Conservation (phyloP, 2,888 invertebrate species). For the Chesias legatella region DNA sequence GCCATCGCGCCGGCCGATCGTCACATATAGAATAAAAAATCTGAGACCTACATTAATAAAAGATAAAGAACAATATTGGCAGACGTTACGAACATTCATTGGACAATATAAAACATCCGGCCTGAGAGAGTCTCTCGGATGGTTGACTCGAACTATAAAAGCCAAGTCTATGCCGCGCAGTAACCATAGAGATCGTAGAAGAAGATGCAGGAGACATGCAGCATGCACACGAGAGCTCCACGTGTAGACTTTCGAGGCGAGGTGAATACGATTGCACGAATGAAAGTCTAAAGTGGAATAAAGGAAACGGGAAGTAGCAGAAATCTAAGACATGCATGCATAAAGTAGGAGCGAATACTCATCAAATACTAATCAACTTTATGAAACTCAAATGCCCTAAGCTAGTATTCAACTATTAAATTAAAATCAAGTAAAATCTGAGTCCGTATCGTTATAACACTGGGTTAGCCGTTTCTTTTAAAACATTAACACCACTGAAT, state of each 20-base stretch:
- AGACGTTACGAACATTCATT: slow-evolving; percentile 69
- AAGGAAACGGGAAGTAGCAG: slow-evolving; percentile 55
- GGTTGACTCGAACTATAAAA: slow-evolving; percentile 70
- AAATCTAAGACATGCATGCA: slow-evolving; percentile 63
- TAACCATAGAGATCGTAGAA: slow-evolving; percentile 81
- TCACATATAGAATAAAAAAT: slow-evolving; percentile 50
- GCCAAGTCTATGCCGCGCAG: slow-evolving; percentile 80
- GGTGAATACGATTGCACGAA: slow-evolving; percentile 30
- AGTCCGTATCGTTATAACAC: slow-evolving; percentile 33
- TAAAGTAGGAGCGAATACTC: slow-evolving; percentile 74
- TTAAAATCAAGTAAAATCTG: slow-evolving; percentile 30
- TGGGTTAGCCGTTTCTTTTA: slow-evolving; percentile 36
- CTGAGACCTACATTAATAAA: slow-evolving; percentile 61
- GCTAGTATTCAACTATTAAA: slow-evolving; percentile 34
- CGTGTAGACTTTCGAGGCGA: slow-evolving; percentile 51
- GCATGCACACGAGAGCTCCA: slow-evolving; percentile 58
- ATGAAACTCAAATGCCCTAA: slow-evolving; percentile 29
- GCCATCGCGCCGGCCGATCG: slow-evolving; percentile 66
- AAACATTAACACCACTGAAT: slow-evolving; percentile 27
- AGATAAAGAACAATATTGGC: slow-evolving; percentile 65
- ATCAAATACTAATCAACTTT: slow-evolving; percentile 31
- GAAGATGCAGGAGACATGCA: slow-evolving; percentile 76
- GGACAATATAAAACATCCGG: slow-evolving; percentile 56
- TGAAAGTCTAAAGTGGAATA: slow-evolving; percentile 53
- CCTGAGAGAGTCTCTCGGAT: slow-evolving; percentile 57